These are phyloP conservation scores for Lophius piscatorius DNA, from an alignment of 2,113 vertebrate genomes.

Conservation along the genomic window DNA sequence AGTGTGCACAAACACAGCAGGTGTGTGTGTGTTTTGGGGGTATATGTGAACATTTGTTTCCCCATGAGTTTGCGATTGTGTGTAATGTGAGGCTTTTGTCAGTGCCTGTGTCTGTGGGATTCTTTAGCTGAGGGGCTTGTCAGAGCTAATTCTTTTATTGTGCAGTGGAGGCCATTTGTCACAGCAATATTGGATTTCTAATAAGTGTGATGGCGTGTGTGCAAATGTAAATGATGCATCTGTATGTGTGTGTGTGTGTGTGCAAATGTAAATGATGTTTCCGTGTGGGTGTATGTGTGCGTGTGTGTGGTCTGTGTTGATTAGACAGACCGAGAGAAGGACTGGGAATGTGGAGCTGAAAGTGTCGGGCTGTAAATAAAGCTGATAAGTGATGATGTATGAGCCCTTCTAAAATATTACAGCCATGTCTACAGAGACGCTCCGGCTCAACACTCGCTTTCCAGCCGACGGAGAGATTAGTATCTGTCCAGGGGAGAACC, in stretches of 20 bases:
- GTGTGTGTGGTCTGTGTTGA: constrained; percentile 44
- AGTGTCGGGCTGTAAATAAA: constrained; percentile 52
- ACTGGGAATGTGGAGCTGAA: constrained; percentile 29
- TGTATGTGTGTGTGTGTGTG: not conserved
- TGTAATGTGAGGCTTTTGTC: constrained; percentile 32
- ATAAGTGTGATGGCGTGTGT: constrained; percentile 42
- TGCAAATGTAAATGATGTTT: not conserved
- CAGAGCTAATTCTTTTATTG: constrained; percentile 52
- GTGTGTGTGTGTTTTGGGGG: not conserved
- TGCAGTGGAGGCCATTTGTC: constrained; percentile 62
- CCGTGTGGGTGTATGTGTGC: constrained; percentile 11
- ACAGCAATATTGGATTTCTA: constrained; percentile 62
- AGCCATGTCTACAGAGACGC: constrained; percentile 30
- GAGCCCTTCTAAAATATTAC: constrained; percentile 44
- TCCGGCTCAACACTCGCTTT: constrained; percentile 25
- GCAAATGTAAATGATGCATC: not conserved
- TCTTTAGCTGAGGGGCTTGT: constrained; percentile 52
- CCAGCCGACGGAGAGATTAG: constrained; percentile 29
- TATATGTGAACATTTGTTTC: too few relatives aligned
- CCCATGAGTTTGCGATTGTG: not conserved
- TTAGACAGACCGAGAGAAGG: constrained; percentile 57
- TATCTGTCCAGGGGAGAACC: constrained; percentile 38
- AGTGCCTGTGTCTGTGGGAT: constrained; percentile 30
- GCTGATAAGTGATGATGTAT: constrained; percentile 54
- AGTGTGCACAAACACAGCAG: constrained; percentile 4